These are phyloP conservation scores for Temnothorax ravouxi DNA, from an alignment of 2,888 invertebrate genomes.

Conservation along the genomic window DNA sequence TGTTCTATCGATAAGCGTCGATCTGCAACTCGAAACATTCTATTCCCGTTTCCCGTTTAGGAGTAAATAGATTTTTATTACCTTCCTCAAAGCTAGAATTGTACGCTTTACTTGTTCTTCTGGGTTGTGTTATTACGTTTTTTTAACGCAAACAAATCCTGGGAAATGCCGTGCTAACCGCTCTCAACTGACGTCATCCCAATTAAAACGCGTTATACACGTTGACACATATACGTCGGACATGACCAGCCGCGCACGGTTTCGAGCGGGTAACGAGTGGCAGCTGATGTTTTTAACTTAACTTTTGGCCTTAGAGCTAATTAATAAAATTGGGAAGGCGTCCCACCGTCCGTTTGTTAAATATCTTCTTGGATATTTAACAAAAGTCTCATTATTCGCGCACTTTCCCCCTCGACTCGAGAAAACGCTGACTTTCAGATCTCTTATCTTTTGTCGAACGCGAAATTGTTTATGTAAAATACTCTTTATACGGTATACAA, in stretches of 20 bases:
- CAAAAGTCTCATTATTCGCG: not conserved
- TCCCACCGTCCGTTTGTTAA: not conserved
- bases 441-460: not conserved
- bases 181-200: slow-evolving; percentile 74
- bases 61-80: not conserved
- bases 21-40: not conserved
- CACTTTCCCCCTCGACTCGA: not conserved
- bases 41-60: not conserved
- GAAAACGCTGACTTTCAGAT: not conserved
- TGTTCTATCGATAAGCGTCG: not conserved
- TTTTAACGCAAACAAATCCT: slow-evolving; percentile 72
- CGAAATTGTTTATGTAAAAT: slow-evolving; percentile 9
- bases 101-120: not conserved
- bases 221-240: slow-evolving; percentile 49
- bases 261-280: slow-evolving; percentile 62
- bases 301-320: slow-evolving; percentile 62
- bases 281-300: slow-evolving; percentile 76
- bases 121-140: slow-evolving; percentile 21
- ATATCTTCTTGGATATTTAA: not conserved
- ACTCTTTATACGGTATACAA: not conserved
- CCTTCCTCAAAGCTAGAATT: not conserved
- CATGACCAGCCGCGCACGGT: not conserved
- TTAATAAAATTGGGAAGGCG: slow-evolving; percentile 66
- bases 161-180: slow-evolving; percentile 69
- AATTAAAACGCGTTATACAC: slow-evolving; percentile 73